Conservation (phyloP, 2,888 invertebrate genomes). For the Arrhopalites spinosus region DNA sequence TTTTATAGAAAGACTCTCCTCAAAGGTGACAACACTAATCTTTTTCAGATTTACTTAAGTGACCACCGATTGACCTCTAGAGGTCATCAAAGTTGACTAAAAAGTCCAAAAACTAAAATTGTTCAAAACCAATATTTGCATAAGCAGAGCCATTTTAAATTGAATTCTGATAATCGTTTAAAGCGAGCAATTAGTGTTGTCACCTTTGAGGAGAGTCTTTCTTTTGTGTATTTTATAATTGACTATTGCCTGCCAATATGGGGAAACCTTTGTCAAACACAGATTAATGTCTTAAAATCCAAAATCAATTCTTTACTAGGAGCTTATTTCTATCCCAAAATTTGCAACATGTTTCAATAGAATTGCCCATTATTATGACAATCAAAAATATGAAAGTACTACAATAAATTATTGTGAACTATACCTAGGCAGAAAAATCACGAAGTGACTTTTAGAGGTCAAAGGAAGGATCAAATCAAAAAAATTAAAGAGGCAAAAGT, state of each 20-base stretch:
- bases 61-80: too few species aligned
- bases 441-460: too few species aligned
- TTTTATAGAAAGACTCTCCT: background rate
- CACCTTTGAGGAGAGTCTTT: background rate
- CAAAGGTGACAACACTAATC: background rate
- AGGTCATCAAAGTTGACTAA: too few species aligned
- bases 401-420: background rate
- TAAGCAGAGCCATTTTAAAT: too few species aligned
- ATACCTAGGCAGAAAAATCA: background rate
- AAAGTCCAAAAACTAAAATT: too few species aligned
- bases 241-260: conserved; percentile 4
- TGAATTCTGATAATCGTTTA: too few species aligned
- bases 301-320: background rate
- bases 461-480: too few species aligned
- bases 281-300: background rate
- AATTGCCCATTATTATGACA: background rate
- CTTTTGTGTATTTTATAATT: background rate
- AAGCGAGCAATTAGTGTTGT: too few species aligned
- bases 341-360: background rate
- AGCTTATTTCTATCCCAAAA: background rate
- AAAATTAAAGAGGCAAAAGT: too few species aligned
- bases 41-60: too few species aligned
- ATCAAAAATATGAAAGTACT: background rate
- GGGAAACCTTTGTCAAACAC: background rate
- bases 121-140: too few species aligned